Percentiles rank a stretch among this genome's conserved stretches.
These are phyloP conservation scores for Parus major DNA, from an alignment of 2,113 vertebrate genomes.

Conservation along the genomic window DNA sequence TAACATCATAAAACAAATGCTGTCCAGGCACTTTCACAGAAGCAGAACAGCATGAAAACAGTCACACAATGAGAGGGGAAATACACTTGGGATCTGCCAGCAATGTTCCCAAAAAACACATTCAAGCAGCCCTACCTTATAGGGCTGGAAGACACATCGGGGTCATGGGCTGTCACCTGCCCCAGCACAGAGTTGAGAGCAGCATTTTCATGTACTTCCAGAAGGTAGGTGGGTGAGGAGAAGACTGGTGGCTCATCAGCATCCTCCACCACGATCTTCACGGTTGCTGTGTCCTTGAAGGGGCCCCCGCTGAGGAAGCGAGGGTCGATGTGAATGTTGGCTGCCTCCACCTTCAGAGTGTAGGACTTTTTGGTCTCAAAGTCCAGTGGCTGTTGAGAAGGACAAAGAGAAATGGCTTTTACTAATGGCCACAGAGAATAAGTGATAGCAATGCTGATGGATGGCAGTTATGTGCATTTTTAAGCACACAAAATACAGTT, in stretches of 20 bases:
- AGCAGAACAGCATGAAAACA: neutral
- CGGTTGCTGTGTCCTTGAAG: constrained; percentile 92
- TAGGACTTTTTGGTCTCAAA: constrained; percentile 92
- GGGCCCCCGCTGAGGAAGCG: constrained; percentile 83
- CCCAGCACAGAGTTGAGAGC: constrained; percentile 90
- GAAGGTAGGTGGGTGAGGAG: constrained; percentile 84
- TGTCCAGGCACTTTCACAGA: neutral
- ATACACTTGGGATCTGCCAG: neutral
- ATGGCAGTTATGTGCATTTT: constrained; percentile 61
- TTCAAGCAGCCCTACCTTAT: constrained; percentile 83
- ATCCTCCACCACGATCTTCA: constrained; percentile 91
- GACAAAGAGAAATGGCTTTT: constrained; percentile 76
- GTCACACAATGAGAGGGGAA: neutral
- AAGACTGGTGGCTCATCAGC: constrained; percentile 93
- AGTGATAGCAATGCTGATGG: constrained; percentile 66
- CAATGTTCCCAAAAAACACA: neutral
- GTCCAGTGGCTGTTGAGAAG: constrained; percentile 87
- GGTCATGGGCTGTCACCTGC: constrained; percentile 88
- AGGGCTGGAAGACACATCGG: constrained; percentile 83
- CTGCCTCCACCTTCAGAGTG: constrained; percentile 92
- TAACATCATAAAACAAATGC: neutral
- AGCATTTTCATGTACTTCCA: constrained; percentile 94
- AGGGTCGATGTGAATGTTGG: constrained; percentile 87
- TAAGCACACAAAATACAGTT: constrained; percentile 44
- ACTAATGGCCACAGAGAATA: constrained; percentile 71